Evolutionary conservation across 2,888 invertebrate species (phyloP).

Genomic region (Lasioglossum figueresi): DNA sequence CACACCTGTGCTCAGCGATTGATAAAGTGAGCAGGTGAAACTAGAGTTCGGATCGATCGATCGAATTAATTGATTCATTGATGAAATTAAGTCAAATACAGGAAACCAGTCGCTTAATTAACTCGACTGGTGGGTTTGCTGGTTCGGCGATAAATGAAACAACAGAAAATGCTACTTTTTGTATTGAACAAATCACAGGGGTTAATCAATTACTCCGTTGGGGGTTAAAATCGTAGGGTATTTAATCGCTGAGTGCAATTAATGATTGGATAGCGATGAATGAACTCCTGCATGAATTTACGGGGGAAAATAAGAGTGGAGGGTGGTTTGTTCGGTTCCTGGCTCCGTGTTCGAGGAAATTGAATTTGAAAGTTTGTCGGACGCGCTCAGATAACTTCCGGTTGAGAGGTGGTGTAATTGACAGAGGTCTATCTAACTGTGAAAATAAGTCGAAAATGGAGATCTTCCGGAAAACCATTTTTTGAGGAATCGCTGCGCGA

Average conservation of each 20-base stretch:
- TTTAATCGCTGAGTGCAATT: not conserved
- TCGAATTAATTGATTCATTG: no score
- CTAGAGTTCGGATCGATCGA: not conserved
- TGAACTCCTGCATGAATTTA: not conserved
- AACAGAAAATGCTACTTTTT: not conserved
- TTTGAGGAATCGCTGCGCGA: not conserved
- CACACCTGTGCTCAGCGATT: not conserved
- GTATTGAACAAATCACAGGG: not conserved
- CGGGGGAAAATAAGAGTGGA: not conserved
- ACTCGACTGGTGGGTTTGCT: no score
- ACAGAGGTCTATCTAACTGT: not conserved
- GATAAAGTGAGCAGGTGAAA: not conserved
- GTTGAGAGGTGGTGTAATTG: not conserved
- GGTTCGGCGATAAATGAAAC: no score
- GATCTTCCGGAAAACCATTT: not conserved
- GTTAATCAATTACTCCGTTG: not conserved
- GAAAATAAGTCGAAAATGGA: not conserved
- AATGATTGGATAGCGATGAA: not conserved
- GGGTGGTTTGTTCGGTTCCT: not conserved
- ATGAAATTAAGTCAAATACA: not conserved
- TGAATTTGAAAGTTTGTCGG: conserved; percentile 9
- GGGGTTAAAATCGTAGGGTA: not conserved
- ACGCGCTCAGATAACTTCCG: not conserved
- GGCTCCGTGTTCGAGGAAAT: not conserved
- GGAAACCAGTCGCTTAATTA: no score